Percentiles rank a stretch among this genome's conserved stretches.
phyloP scores from a whole-genome alignment of 2,888 invertebrate genomes.

The Oithona nana region DNA sequence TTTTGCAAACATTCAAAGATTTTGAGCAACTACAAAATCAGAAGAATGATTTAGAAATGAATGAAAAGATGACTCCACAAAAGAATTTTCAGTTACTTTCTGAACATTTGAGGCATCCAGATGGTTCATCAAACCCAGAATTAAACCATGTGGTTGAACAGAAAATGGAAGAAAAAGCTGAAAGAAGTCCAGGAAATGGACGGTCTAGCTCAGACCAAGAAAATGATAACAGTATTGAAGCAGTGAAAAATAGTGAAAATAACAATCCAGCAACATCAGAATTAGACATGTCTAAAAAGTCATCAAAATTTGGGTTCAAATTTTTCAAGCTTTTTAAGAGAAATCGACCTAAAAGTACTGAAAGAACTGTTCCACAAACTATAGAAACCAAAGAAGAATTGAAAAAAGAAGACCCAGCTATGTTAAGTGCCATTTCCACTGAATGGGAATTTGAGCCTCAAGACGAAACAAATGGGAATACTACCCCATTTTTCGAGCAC shows the following conservation, averaged over 20 bases:
- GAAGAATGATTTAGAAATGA: not conserved
- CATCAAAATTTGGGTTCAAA: not conserved
- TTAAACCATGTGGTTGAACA: conserved; percentile 28
- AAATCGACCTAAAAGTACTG: not conserved
- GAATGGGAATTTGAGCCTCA: conserved; percentile 13
- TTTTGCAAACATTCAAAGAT: not conserved
- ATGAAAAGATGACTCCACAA: conserved; percentile 4
- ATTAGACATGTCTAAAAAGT: not conserved
- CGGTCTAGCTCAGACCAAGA: conserved; percentile 42
- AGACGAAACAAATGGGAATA: not conserved
- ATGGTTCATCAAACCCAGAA: conserved; percentile 75
- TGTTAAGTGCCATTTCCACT: conserved; percentile 3
- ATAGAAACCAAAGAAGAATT: not conserved
- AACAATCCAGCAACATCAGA: too few relatives aligned
- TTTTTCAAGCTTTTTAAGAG: not conserved
- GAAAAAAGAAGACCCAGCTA: not conserved
- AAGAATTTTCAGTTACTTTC: conserved; percentile 13
- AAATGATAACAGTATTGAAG: conserved; percentile 23
- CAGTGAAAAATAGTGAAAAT: conserved; percentile 10
- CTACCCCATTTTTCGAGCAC: not conserved
- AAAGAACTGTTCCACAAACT: not conserved
- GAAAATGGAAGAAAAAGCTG: not conserved
- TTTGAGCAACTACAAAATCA: not conserved
- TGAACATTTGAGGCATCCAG: conserved; percentile 55
- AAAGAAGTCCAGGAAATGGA: conserved; percentile 33